Base-by-base conservation (phyloP, 2,113 vertebrate genomes). In the Lucifuga dentata region DNA sequence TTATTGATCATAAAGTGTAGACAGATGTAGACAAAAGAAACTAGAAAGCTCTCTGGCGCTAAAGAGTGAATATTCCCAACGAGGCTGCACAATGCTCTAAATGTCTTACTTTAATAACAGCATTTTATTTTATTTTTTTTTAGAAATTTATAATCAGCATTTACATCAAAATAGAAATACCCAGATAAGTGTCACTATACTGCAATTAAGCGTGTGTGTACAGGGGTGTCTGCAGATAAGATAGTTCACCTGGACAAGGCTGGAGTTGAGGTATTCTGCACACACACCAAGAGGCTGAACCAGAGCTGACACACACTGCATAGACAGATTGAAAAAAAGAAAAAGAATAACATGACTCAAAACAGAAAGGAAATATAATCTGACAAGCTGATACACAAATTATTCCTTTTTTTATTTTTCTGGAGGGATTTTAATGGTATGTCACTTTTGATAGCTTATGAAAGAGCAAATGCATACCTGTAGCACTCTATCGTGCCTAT, bases 201-300 rank as follows among this genome's bases (percentile, higher is more conserved):
- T n/a, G n/a, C n/a, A n/a, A n/a, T n/a, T n/a, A 9, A 15, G 11
- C 13, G 32, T n/a, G 29, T 41, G 11, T 20, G 41, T 46, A n/a
- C n/a, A n/a, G n/a, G 12, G 6, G 0, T 11, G 5, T 7, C n/a
- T 43, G 33, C 2, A 44, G 16, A n/a, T 33, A 20, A 50, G 2
- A 9, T 8, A 7, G 44, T 91, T 92, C 90, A 99, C 98, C 96
- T 99, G 97, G 23, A 99, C 95, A 23, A 98, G 94, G 2, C 93
- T 94, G 64, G 96, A 95, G 86, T 97, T 99, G 12, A 99, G 94
- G 87, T 99, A 99, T 73, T 99, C 97, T 39, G 98, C 97, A 90
- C 96, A 96, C 9, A 98, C 96, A 33, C 96, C 95, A 11, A 99
- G 93, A 8, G 98, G 98, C 4, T 99, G 98, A 57, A 99, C 95